Evolutionary conservation across 2,888 invertebrate species (phyloP).

Genomic region (Caenorhabditis zanzibari): DNA sequence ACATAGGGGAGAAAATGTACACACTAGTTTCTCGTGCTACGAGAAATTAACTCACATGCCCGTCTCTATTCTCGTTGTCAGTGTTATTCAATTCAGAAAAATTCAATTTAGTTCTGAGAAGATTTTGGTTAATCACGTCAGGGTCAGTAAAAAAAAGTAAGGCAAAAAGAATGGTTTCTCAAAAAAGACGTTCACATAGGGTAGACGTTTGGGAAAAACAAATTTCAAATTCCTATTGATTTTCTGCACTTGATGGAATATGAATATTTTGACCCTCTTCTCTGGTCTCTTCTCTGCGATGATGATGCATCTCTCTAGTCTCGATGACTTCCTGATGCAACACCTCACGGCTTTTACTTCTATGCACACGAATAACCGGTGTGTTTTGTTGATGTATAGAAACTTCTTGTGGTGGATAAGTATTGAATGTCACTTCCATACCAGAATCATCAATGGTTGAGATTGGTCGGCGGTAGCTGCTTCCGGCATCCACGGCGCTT

Average conservation of each 20-base stretch:
- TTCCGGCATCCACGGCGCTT: slow-evolving; percentile 60
- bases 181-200: slow-evolving; percentile 24
- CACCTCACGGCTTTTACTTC: slow-evolving; percentile 66
- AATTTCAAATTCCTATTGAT: slow-evolving; percentile 30
- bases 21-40: slow-evolving; percentile 58
- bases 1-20: slow-evolving; percentile 34
- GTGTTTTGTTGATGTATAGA: slow-evolving; percentile 42
- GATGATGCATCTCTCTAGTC: slow-evolving; percentile 57
- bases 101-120: slow-evolving; percentile 19
- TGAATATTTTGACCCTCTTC: slow-evolving; percentile 28
- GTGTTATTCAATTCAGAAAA: slow-evolving; percentile 15
- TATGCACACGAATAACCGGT: slow-evolving; percentile 67
- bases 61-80: slow-evolving; percentile 46
- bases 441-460: slow-evolving; percentile 69
- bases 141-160: slow-evolving; percentile 36
- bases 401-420: slow-evolving; percentile 60
- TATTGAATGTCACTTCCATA: slow-evolving; percentile 69
- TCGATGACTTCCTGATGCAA: slow-evolving; percentile 56
- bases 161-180: neutral
- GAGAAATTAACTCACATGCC: slow-evolving; percentile 36
- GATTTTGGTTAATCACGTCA: slow-evolving; percentile 51
- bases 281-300: slow-evolving; percentile 53
- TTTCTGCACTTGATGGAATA: slow-evolving; percentile 45
- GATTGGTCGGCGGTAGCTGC: slow-evolving; percentile 64
- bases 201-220: slow-evolving; percentile 17